Evolutionary conservation across 2,888 invertebrate species (phyloP), one percentile per base, ranked within the genome.

Genomic region (Epinotia demarniana): DNA sequence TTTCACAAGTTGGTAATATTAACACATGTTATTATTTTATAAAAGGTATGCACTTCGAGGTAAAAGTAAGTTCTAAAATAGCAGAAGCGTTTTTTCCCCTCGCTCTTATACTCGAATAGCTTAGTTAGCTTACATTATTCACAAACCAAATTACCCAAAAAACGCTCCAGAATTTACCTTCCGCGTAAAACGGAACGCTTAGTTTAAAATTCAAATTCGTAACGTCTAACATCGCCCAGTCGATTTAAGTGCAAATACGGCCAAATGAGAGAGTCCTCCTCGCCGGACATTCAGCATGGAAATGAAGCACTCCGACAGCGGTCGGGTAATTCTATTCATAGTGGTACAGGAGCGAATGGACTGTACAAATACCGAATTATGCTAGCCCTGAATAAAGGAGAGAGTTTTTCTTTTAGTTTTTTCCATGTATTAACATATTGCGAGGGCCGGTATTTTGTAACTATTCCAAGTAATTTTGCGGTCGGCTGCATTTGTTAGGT

Each of bases 191-290:
- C 86, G 89, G 89, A 86, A 85, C 88, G 92, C 88, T 92, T 92
- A 92, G 89, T 92, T 92, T 92, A 91, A 92, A 92, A 92, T 92
- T 92, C 89, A 92, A 92, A 92, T 92, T 92, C 83, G 85, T 85
- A 82, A 87, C 89, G 89, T 90, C 88, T 90, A 90, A 89, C 90
- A 87, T 84, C 83, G 79, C 81, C 80, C 80, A 80, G 81, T 80
- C 81, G 83, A 83, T 84, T 86, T 86, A 86, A 86, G 89, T 88
- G 88, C 86, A 87, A 90, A 89, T 88, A 87, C 88, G 81, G 78
- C 84, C 81, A 81, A 86, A 84, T 86, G 81, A 79, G 83, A 81
- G 84, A 87, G 87, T 84, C 81, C 80, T 72, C 75, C 74, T 49
- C 71, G 77, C 83, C 81, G 86, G 86, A 84, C 87, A 86, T 85